Percentiles rank a stretch among this genome's conserved stretches.
Evolutionary conservation across 2,113 vertebrate species (phyloP).

Genomic region (Oreocharis arfaki): DNA sequence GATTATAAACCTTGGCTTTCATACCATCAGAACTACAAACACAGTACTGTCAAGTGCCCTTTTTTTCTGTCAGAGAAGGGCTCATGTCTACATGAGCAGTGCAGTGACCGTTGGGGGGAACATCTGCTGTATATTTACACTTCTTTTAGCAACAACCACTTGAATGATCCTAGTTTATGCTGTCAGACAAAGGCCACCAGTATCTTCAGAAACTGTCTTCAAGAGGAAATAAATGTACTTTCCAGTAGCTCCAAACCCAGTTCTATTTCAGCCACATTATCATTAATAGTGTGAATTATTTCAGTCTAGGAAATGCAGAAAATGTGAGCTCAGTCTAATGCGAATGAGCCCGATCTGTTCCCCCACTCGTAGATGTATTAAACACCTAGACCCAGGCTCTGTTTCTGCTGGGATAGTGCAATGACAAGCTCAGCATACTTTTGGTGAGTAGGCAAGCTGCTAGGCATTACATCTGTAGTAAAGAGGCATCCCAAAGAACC

Average conservation of each 20-base stretch:
- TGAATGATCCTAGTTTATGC: neutral
- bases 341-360: accelerated
- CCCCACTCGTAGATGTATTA: neutral
- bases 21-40: neutral
- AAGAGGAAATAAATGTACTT: neutral
- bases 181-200: neutral
- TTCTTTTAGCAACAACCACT: neutral
- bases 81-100: neutral
- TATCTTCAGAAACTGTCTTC: neutral
- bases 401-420: neutral
- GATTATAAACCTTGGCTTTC: neutral
- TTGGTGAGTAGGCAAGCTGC: neutral
- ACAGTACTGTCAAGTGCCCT: neutral
- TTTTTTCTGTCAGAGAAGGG: neutral
- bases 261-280: neutral
- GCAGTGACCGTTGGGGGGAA: neutral
- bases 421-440: neutral
- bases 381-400: neutral
- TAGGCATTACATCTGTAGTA: neutral
- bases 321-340: neutral
- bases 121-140: neutral
- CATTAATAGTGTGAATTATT: neutral
- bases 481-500: neutral
- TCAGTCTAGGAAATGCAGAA: neutral
- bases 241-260: neutral